Conservation (phyloP, 2,888 invertebrate genomes). For the Glaucopsyche alexis region DNA sequence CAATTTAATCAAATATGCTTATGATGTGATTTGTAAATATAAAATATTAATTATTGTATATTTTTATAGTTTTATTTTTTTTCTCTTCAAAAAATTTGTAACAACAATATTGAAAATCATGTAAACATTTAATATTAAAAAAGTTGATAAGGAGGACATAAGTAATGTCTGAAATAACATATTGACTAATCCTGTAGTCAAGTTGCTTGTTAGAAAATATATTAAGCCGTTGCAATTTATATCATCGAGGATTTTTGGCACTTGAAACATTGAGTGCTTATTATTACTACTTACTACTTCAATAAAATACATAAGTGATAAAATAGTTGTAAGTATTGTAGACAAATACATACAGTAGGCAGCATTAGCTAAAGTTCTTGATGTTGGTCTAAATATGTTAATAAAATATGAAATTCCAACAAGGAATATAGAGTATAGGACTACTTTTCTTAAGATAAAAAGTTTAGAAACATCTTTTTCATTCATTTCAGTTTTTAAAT, state of each 20-base stretch:
- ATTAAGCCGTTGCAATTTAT: conserved; percentile 90
- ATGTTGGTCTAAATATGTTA: conserved; percentile 79
- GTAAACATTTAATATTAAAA: conserved; percentile 80
- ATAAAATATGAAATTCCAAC: conserved; percentile 71
- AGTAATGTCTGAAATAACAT: conserved; percentile 83
- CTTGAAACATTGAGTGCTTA: conserved; percentile 44
- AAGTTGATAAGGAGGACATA: conserved; percentile 57
- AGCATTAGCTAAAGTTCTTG: conserved; percentile 90
- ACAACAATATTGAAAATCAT: conserved; percentile 65
- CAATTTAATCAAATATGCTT: neutral
- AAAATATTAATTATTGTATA: neutral
- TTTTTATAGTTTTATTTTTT: conserved; percentile 67
- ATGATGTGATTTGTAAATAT: neutral
- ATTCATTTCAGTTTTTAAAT: conserved; percentile 79
- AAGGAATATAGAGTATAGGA: conserved; percentile 48
- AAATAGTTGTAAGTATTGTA: conserved; percentile 79
- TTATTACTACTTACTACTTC: conserved; percentile 61
- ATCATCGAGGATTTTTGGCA: conserved; percentile 82
- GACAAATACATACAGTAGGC: conserved; percentile 90
- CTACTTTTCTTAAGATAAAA: conserved; percentile 44
- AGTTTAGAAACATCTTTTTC: conserved; percentile 51
- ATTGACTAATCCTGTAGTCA: conserved; percentile 92
- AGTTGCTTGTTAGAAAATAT: conserved; percentile 91
- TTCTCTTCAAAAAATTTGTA: conserved; percentile 60
- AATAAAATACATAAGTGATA: conserved; percentile 76